phyloP scores from a whole-genome alignment of 30 jellyfish, hydroid and myxozoan genomes.

The Aurelia aurita region DNA sequence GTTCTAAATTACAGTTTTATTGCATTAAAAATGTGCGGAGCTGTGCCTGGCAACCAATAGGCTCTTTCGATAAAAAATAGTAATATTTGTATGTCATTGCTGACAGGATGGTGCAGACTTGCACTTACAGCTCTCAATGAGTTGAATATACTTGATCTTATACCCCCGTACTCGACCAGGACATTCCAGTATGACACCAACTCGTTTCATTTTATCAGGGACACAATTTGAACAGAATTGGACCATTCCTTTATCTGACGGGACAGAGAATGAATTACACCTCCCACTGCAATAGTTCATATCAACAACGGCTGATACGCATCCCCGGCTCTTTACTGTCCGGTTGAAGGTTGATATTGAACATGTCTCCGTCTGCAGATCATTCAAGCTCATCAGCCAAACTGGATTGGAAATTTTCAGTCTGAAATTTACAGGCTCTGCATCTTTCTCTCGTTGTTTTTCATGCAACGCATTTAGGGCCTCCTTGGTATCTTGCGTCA shows the following conservation, averaged over 20 bases:
- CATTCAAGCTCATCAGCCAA: constrained; percentile 1
- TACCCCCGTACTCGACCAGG: constrained; percentile 1
- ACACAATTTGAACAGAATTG: constrained; percentile 33
- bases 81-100: too few species aligned
- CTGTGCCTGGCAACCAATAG: too few species aligned
- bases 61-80: too few species aligned
- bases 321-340: constrained; percentile 17
- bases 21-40: too few species aligned
- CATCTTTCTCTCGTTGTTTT: too few species aligned
- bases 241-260: not conserved
- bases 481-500: too few species aligned
- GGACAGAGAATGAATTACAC: constrained; percentile 22
- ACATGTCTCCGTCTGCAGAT: constrained; percentile 13
- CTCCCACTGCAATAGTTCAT: constrained; percentile 35
- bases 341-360: not conserved
- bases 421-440: too few species aligned
- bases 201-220: not conserved
- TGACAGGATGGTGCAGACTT: constrained; percentile 8
- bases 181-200: constrained; percentile 8
- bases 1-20: too few species aligned
- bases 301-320: constrained; percentile 4
- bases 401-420: not conserved
- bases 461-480: too few species aligned
- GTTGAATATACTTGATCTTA: not conserved
- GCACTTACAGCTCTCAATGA: constrained; percentile 20